Evolutionary conservation across 2,888 invertebrate species (phyloP).

Genomic region (Andrena hattorfiana): DNA sequence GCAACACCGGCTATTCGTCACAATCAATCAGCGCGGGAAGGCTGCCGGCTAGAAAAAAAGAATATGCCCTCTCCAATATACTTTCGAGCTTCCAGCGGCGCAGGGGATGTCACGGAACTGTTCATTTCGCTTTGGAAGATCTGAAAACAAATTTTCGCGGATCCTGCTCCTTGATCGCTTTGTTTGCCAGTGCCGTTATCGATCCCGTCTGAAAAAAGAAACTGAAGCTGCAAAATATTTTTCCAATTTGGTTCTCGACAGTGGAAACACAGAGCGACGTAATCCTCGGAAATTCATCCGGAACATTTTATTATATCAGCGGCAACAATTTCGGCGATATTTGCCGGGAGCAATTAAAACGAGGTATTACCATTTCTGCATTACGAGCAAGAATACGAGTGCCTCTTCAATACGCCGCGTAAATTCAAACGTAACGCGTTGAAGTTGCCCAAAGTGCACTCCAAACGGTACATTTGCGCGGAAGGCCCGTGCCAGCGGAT

Average conservation of each 20-base stretch:
- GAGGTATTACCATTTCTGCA: not conserved
- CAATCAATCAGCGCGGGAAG: slow-evolving; percentile 71
- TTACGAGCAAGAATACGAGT: not conserved
- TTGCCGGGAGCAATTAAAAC: not conserved
- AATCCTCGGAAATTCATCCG: not conserved
- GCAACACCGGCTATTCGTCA: slow-evolving; percentile 70
- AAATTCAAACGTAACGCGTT: not conserved
- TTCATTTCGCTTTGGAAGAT: slow-evolving; percentile 51
- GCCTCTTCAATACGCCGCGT: not conserved
- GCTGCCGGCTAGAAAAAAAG: slow-evolving; percentile 52
- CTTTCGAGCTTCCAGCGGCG: slow-evolving; percentile 40
- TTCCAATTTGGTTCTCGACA: slow-evolving; percentile 3
- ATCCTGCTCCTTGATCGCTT: slow-evolving; percentile 27
- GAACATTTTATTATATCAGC: not conserved
- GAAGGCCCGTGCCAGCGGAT: slow-evolving; percentile 5
- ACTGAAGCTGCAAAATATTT: slow-evolving; percentile 24
- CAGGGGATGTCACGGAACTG: slow-evolving; percentile 45
- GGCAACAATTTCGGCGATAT: not conserved
- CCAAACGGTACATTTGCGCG: slow-evolving; percentile 10
- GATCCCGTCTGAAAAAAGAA: not conserved
- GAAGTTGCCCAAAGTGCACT: not conserved
- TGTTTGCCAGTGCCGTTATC: slow-evolving; percentile 27
- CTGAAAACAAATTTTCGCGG: slow-evolving; percentile 49
- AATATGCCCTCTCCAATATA: slow-evolving; percentile 61
- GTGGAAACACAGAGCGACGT: too few species aligned